Evolutionary conservation across 2,797 vertebrate genomes (phyloP).

Genomic region (Amniataba percoides): DNA sequence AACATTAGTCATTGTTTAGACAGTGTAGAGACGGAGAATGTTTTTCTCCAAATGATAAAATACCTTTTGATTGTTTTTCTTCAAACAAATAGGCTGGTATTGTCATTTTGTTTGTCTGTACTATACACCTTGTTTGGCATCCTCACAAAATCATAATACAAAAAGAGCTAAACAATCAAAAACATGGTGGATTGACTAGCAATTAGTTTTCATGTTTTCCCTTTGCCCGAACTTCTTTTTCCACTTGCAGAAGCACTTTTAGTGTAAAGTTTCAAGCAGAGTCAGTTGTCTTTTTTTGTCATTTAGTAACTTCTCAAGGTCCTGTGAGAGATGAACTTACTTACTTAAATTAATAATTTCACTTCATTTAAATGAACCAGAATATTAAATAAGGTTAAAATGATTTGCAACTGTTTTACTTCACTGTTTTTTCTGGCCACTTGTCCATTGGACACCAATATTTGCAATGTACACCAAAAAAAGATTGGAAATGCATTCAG

Average conservation of each 20-base stretch:
- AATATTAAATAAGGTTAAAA: not conserved
- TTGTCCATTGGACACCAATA: not conserved
- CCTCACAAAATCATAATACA: conserved; percentile 4
- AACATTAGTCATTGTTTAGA: conserved; percentile 41
- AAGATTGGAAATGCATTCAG: not conserved
- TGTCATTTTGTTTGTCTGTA: conserved; percentile 5
- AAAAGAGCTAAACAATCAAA: not conserved
- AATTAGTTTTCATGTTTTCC: conserved; percentile 11
- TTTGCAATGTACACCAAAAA: not conserved
- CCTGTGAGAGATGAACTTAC: not conserved
- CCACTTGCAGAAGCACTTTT: not conserved
- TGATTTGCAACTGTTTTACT: not conserved
- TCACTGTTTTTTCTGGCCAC: not conserved
- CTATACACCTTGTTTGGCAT: not conserved
- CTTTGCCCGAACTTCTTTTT: conserved; percentile 6
- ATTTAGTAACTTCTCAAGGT: not conserved
- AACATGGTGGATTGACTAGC: not conserved
- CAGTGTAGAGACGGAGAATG: not conserved
- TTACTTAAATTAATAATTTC: no score
- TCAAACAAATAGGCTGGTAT: conserved; percentile 22
- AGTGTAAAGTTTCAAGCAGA: not conserved
- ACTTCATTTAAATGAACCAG: not conserved
- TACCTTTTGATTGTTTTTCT: conserved; percentile 39
- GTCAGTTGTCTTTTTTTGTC: not conserved
- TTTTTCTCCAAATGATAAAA: conserved; percentile 36